Evolutionary conservation across 2,113 vertebrate species (phyloP).

Genomic region (Dinomys branickii): DNA sequence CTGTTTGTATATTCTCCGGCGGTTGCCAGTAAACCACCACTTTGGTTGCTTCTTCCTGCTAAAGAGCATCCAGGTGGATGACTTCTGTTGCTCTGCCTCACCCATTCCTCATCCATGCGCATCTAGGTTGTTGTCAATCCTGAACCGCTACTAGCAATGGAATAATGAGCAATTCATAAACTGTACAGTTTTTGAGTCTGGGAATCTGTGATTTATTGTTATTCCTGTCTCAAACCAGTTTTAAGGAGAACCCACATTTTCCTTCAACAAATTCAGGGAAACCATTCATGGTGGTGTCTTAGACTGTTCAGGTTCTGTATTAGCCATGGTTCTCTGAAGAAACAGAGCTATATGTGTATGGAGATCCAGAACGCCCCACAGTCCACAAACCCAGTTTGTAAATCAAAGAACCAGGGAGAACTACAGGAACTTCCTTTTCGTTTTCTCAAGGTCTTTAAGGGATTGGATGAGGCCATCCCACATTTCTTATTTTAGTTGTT

Average conservation of each 20-base stretch:
- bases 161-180: not conserved
- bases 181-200: not conserved
- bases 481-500: not conserved
- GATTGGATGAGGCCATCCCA: not conserved
- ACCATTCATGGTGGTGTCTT: not conserved
- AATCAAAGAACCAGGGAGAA: not conserved
- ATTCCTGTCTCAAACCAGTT: not conserved
- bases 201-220: not conserved
- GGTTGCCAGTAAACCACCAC: not conserved
- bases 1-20: not conserved
- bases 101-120: not conserved
- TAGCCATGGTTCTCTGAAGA: not conserved
- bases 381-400: not conserved
- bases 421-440: not conserved
- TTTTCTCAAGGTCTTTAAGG: not conserved
- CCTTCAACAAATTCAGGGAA: constrained; percentile 6
- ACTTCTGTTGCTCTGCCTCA: not conserved
- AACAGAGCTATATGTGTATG: not conserved
- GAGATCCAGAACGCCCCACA: not conserved
- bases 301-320: not conserved
- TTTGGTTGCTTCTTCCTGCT: not conserved
- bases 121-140: not conserved
- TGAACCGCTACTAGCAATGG: not conserved
- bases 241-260: not conserved
- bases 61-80: not conserved